Evolutionary conservation across 2,797 vertebrate genomes (phyloP), one percentile per base, ranked within the genome.

Genomic region (Antennarius maculatus): DNA sequence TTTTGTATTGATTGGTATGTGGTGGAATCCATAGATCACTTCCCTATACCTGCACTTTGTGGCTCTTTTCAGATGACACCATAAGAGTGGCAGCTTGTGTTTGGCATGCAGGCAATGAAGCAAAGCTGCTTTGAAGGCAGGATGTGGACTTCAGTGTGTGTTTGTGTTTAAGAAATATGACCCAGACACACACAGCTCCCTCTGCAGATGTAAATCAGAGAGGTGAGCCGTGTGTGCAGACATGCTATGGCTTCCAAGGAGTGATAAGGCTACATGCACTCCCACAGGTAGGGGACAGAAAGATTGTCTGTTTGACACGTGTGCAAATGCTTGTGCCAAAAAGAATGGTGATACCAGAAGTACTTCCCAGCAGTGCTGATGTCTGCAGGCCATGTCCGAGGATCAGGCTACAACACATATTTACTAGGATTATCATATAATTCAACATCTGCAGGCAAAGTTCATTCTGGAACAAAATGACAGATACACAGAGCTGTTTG

Each of bases 161-260:
- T 41, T 48, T 45, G 52, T 37, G 29, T 54, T n/a, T 4, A 13
- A 17, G 41, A 64, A 66, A 69, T 71, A 31, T 41, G 59, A 75
- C 59, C 62, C 14, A 1, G 7, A 37, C 52, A 42, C 46, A 52
- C 49, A 53, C 45, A 55, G 11, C 45, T 71, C 55, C 17, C 50
- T 47, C 41, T 47, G 43, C 54, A 73, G 57, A 74, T 75, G 31
- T 66, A 69, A 72, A 58, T 78, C 31, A 46, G 79, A 69, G 62
- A 64, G 74, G 15, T 9, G 7, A 65, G 54, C 28, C 47, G 63
- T 74, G 66, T 66, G 55, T 74, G 63, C 66, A 54, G 61, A 62
- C 63, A 68, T 10, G 9, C 65, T 47, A 34, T 15, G 10, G 51
- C 53, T 65, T 71, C 50, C 61, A 42, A 31, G 18, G 43, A 58